Evolutionary conservation across 1,140 invertebrate species (phyloP).

Genomic region (Zaprionus lachaisei): DNA sequence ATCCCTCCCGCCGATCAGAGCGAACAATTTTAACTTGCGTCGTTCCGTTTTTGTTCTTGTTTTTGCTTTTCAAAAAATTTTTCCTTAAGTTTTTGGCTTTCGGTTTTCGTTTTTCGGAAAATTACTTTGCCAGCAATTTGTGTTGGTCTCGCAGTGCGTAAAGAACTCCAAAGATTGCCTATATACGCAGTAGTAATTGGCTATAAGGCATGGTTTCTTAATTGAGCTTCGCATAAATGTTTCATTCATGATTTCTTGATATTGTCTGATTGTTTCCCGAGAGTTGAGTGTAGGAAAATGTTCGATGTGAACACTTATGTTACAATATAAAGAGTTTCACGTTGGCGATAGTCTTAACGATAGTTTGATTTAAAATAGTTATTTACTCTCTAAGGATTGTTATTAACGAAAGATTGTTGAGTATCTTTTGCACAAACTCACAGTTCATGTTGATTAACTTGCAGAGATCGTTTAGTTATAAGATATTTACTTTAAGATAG

Average conservation of each 20-base stretch:
- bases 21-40: neutral
- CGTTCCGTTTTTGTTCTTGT: neutral
- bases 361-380: neutral
- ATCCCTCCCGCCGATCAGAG: neutral
- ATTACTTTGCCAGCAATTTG: neutral
- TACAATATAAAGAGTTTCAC: neutral
- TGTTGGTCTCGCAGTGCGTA: constrained; percentile 4
- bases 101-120: neutral
- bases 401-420: too few relatives aligned
- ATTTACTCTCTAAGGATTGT: too few relatives aligned
- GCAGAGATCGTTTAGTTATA: too few relatives aligned
- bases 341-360: neutral
- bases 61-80: neutral
- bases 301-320: neutral
- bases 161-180: constrained; percentile 4
- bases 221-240: neutral
- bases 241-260: neutral
- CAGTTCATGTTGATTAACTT: too few relatives aligned
- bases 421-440: too few relatives aligned
- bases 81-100: neutral
- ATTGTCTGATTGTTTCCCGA: neutral
- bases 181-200: constrained; percentile 2
- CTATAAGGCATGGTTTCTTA: constrained; percentile 3
- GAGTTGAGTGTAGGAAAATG: neutral
- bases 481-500: too few relatives aligned